These are phyloP conservation scores for Luscinia megarhynchos DNA, from an alignment of 2,797 vertebrate genomes.

Conservation along the genomic window DNA sequence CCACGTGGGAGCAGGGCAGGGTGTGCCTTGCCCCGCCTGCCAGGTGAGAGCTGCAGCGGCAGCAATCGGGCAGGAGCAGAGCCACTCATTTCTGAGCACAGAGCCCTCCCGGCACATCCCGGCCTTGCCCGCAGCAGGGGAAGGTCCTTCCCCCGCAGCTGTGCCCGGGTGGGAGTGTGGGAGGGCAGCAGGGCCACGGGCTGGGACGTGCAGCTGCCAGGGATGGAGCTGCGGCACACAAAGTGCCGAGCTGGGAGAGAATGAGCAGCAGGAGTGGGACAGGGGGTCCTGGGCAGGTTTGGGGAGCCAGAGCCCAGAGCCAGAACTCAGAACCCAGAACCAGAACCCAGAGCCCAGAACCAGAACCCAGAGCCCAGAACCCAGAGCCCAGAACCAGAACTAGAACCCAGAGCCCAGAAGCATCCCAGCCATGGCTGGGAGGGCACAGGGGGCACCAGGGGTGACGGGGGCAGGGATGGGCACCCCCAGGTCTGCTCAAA, in stretches of 20 bases:
- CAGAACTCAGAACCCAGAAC: too few species aligned
- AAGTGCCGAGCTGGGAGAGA: constrained; percentile 28
- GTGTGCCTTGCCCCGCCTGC: constrained; percentile 25
- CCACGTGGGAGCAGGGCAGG: neutral
- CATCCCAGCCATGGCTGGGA: neutral
- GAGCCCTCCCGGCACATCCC: rapidly evolving
- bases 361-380: too few species aligned
- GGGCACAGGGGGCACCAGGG: neutral
- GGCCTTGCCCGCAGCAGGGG: rapidly evolving
- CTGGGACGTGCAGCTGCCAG: too few species aligned
- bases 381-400: too few species aligned
- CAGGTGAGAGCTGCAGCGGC: neutral
- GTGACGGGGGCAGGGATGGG: rapidly evolving
- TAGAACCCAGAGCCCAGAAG: too few species aligned
- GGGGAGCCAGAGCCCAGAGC: neutral
- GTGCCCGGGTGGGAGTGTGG: rapidly evolving
- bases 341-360: too few species aligned
- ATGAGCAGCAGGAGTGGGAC: neutral
- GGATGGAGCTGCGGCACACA: neutral
- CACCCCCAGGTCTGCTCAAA: neutral
- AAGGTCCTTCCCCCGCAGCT: rapidly evolving
- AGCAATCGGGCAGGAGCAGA: neutral
- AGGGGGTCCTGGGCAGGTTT: neutral
- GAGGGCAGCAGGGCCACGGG: neutral
- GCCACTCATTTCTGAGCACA: rapidly evolving